These are phyloP conservation scores for Stigmatopora nigra DNA, from an alignment of 2,113 vertebrate species.

Conservation along the genomic window DNA sequence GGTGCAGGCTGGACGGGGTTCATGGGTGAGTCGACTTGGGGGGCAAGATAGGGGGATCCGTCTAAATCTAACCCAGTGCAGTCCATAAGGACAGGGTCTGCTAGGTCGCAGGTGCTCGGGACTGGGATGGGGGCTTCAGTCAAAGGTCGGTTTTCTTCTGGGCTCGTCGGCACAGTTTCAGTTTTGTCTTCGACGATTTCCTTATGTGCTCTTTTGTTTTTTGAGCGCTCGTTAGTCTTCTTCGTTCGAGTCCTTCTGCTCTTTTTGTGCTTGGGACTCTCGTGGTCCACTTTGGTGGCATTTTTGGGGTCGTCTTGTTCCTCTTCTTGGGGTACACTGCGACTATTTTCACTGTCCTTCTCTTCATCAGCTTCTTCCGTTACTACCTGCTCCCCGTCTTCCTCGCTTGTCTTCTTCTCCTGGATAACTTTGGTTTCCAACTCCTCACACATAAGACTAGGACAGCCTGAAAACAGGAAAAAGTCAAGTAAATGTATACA, in stretches of 20 bases:
- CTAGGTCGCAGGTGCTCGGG: conserved; percentile 40
- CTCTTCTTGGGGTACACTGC: neutral
- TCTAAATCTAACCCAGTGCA: conserved; percentile 30
- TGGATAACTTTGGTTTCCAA: conserved; percentile 34
- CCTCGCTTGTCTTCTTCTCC: conserved; percentile 29
- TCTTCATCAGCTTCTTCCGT: conserved; percentile 12
- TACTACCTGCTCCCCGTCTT: conserved; percentile 16
- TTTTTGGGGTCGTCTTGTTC: conserved; percentile 32
- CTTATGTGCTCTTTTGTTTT: conserved; percentile 31
- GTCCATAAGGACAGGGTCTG: conserved; percentile 41
- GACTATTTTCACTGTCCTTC: conserved; percentile 30
- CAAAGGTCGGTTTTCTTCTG: conserved; percentile 18
- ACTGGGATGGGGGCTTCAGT: conserved; percentile 29
- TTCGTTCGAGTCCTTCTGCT: conserved; percentile 37
- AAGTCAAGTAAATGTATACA: too few relatives aligned
- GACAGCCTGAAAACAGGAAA: conserved; percentile 51
- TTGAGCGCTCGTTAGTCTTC: conserved; percentile 34
- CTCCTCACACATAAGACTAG: conserved; percentile 68
- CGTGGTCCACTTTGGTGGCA: conserved; percentile 16
- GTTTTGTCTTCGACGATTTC: conserved; percentile 28
- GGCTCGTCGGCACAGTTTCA: conserved; percentile 17
- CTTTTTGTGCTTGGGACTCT: conserved; percentile 32
- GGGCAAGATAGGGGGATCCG: conserved; percentile 21
- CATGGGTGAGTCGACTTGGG: conserved; percentile 35
- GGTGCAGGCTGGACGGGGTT: conserved; percentile 26